Evolutionary conservation across 2,113 vertebrate genomes (phyloP), one percentile per base, ranked within the genome.

Genomic region (Anhinga anhinga): DNA sequence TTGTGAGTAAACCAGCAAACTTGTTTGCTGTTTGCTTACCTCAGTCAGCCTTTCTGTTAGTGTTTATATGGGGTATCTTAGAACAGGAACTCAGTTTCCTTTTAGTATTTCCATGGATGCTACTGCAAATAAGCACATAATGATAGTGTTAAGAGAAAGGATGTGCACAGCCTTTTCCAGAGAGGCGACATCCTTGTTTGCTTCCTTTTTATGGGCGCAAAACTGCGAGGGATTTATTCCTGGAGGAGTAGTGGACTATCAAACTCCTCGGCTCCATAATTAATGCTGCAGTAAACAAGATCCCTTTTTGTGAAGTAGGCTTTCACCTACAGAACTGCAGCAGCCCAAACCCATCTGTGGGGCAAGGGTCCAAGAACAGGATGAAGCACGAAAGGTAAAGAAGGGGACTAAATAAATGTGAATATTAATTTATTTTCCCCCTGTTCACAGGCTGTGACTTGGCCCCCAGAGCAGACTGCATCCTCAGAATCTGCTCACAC

Each of bases 341-440:
- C 53, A 88, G 74, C 53, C 58, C 62, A 72, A n/a, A 62, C 63
- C 45, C 78, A 52, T 52, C 44, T 30, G 21, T 1, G 0, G 45
- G n/a, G 29, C 38, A 70, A 82, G 23, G 29, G 42, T 56, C 71
- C 53, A 74, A 83, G 77, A 94, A 7, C 38, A 90, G 47, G 56
- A 86, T 22, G 36, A 95, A 97, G 90, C n/a, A 74, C 29, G 69
- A 93, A 77, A 89, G 74, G 63, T 93, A 95, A 80, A 67, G 88
- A 97, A 93, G 47, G 73, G 93, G 66, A 77, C 82, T 76, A 88
- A 93, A 88, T 85, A 94, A 97, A 95, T 9, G 27, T 95, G 92
- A 97, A 97, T 97, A 96, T 97, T 98, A 97, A 98, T 98, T 98
- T 98, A 98, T 98, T 98, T 98, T 92, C 71, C 49, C 93, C 94